These are phyloP conservation scores for Balearica regulorum DNA, from an alignment of 2,797 vertebrate genomes.

Conservation along the genomic window DNA sequence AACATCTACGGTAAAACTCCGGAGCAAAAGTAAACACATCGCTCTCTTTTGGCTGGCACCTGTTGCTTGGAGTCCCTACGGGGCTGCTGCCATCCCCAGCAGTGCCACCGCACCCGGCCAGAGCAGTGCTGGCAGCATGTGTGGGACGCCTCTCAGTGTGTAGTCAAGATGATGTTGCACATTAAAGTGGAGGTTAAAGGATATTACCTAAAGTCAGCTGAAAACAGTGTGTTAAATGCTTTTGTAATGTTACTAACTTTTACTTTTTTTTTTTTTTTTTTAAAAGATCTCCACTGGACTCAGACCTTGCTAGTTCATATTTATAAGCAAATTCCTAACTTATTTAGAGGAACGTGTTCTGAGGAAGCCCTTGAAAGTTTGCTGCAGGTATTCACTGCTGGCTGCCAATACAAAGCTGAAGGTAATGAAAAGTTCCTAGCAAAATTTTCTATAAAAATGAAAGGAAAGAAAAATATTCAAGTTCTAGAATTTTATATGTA, in stretches of 20 bases:
- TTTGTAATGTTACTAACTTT: background rate
- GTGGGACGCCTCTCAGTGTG: background rate
- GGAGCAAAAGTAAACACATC: background rate
- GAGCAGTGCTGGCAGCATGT: background rate
- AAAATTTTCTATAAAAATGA: background rate
- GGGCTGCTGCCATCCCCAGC: background rate
- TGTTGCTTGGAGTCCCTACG: accelerated
- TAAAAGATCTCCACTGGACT: background rate
- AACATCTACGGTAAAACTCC: accelerated
- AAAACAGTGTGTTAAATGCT: background rate
- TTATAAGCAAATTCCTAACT: background rate
- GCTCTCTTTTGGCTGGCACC: background rate
- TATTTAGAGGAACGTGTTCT: background rate
- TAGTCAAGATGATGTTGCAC: background rate
- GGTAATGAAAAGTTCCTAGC: background rate
- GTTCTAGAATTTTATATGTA: background rate
- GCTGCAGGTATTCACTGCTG: background rate
- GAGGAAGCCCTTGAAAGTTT: background rate
- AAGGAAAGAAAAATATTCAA: background rate
- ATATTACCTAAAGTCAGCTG: background rate
- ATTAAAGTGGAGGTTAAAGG: background rate
- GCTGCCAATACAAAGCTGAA: background rate
- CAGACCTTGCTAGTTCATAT: background rate
- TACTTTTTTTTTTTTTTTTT: background rate
- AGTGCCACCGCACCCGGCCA: too few relatives aligned